phyloP scores from a whole-genome alignment of 2,113 vertebrate genomes.

The Proteles cristata region DNA sequence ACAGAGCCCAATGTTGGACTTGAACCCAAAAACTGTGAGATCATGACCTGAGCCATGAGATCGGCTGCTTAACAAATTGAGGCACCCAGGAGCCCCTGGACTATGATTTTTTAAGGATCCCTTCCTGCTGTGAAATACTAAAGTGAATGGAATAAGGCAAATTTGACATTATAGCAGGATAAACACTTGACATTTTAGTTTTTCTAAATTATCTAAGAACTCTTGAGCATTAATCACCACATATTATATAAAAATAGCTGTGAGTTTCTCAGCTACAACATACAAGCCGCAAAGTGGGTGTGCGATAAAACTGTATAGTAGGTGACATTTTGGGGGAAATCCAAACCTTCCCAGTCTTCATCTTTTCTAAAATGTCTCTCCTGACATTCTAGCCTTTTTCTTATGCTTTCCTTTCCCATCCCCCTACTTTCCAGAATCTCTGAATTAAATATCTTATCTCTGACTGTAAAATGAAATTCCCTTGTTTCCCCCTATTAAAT shows the following conservation, averaged over 20 bases:
- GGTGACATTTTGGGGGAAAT: neutral
- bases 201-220: neutral
- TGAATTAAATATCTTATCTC: neutral
- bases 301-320: neutral
- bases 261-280: neutral
- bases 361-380: neutral
- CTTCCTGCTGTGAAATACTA: neutral
- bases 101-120: neutral
- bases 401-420: neutral
- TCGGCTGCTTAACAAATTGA: no score
- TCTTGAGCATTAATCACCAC: neutral
- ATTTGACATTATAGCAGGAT: neutral
- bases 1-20: no score
- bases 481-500: neutral
- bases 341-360: neutral
- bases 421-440: neutral
- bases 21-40: no score
- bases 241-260: neutral
- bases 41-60: no score
- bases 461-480: neutral
- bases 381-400: neutral
- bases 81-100: no score
- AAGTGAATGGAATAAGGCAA: neutral
- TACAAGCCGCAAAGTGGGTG: neutral
- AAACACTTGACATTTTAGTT: neutral